phyloP scores from a whole-genome alignment of 1,140 invertebrate species.

The Drosophila grimshawi region DNA sequence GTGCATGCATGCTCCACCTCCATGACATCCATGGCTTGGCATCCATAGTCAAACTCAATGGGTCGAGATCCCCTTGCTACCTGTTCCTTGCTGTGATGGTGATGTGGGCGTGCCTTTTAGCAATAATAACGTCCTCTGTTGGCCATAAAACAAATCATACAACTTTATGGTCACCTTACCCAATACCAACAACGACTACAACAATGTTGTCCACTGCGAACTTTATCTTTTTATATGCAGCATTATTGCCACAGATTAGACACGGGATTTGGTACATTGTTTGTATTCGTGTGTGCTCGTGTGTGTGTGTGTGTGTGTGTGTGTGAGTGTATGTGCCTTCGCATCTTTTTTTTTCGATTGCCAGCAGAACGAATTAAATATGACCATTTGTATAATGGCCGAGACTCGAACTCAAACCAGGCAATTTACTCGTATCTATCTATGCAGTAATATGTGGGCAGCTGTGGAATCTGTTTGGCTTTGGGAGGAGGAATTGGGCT shows the following conservation, averaged over 20 bases:
- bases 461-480: slow-evolving; percentile 13
- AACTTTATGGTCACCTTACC: slow-evolving; percentile 79
- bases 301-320: slow-evolving; percentile 34
- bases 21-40: slow-evolving; percentile 23
- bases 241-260: slow-evolving; percentile 83
- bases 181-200: slow-evolving; percentile 27
- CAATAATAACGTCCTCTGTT: slow-evolving; percentile 81
- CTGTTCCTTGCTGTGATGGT: slow-evolving; percentile 9
- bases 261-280: slow-evolving; percentile 73
- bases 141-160: slow-evolving; percentile 84
- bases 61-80: slow-evolving; percentile 38
- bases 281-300: slow-evolving; percentile 30
- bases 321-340: slow-evolving; percentile 5
- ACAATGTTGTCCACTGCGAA: slow-evolving; percentile 66
- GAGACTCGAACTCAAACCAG: slow-evolving; percentile 34
- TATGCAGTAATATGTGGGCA: slow-evolving; percentile 40
- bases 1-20: neutral
- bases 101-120: slow-evolving; percentile 74
- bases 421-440: slow-evolving; percentile 25
- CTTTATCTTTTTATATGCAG: slow-evolving; percentile 82
- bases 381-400: slow-evolving; percentile 81
- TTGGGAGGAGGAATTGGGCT: neutral
- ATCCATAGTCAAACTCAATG: slow-evolving; percentile 18
- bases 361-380: slow-evolving; percentile 82
- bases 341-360: slow-evolving; percentile 66